Percentiles rank a stretch among this genome's conserved stretches.
phyloP scores from a whole-genome alignment of 2,888 invertebrate species.

The Eucera pruinosa region DNA sequence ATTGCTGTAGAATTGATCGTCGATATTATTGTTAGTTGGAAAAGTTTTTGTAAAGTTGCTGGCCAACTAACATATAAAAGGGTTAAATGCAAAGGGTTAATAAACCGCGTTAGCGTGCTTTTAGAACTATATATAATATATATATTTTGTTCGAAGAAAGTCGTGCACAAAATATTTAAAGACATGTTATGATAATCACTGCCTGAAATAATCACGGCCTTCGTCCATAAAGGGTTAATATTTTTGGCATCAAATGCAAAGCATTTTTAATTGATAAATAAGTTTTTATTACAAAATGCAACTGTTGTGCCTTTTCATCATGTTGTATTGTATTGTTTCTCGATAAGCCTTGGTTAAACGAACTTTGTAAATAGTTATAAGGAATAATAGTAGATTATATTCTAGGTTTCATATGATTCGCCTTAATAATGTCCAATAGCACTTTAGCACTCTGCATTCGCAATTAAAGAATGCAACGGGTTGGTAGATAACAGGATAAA shows the following conservation, averaged over 20 bases:
- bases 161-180: conserved; percentile 17
- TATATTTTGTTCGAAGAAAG: conserved; percentile 19
- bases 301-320: conserved; percentile 48
- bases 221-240: conserved; percentile 24
- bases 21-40: conserved; percentile 4
- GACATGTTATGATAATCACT: conserved; percentile 19
- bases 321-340: conserved; percentile 19
- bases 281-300: conserved; percentile 26
- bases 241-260: conserved; percentile 21
- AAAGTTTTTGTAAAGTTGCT: conserved; percentile 33
- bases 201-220: conserved; percentile 42
- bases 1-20: background rate
- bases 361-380: conserved; percentile 49
- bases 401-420: conserved; percentile 11
- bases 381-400: conserved; percentile 24
- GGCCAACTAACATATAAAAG: conserved; percentile 21
- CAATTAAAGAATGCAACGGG: background rate
- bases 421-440: conserved; percentile 17
- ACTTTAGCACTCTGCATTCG: conserved; percentile 34
- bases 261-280: conserved; percentile 32
- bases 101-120: conserved; percentile 24
- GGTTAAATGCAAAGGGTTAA: conserved; percentile 21
- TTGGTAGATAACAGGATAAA: background rate
- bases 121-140: background rate
- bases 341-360: conserved; percentile 20